Base-by-base conservation (phyloP, 2,888 invertebrate species). In the Phaedon cochleariae region DNA sequence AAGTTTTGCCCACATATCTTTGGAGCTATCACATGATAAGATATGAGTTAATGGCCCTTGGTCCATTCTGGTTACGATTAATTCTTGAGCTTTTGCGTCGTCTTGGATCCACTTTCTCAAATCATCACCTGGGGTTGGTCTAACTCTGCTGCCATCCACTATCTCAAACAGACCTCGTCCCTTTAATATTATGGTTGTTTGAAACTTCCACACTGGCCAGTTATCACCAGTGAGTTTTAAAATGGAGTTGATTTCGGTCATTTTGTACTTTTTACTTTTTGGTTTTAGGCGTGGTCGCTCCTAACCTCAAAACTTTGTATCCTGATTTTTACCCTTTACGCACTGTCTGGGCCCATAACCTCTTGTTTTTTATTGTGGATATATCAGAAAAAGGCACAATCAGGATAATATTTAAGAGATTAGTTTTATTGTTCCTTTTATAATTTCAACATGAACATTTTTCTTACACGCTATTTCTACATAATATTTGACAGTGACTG, bases 1-100 rank as follows among this genome's bases (percentile, higher is more conserved):
- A 31, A 74, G 52, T 62, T 74, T 71, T 7, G 18, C 20, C 74
- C 71, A 74, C 71, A 74, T 72, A 18, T 66, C 69, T n/a, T 64
- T 52, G 2, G 70, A 31, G 6, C 58, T 52, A 31, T 55, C 41
- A 60, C 71, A 71, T 10, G 67, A 64, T 12, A 70, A 53, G 26
- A 72, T 52, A 52, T 70, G 72, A 7, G 69, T 71, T 15, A 72
- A 17, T 10, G 70, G 66, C 21, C 34, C 49, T 29, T 26, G 12
- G 4, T 70, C 69, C 62, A 74, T 70, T 64, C 34, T 51, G 6
- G 21, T 59, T 22, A 60, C 34, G 9, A 34, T 60, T 41, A 18
- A 20, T 51, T 48, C 59, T 62, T 75, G 72, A 4, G 74, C 72
- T 59, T 72, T 73, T 10, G 70, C 68, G 64, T 74, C 71, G 21